phyloP scores from a whole-genome alignment of 2,888 invertebrate species.

The Agrenia bidenticulata region DNA sequence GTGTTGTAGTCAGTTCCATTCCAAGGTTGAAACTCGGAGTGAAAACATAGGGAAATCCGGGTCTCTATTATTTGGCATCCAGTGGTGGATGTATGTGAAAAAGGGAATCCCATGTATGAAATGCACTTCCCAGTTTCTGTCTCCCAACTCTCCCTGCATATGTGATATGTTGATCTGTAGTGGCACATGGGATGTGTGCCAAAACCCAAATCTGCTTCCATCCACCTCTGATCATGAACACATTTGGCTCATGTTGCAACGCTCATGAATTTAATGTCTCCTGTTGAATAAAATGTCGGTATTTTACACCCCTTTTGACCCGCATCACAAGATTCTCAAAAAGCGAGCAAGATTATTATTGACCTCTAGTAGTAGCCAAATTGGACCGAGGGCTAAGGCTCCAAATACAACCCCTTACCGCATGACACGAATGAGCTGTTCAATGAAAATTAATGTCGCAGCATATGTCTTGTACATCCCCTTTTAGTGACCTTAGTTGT shows the following conservation, averaged over 20 bases:
- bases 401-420: too few relatives aligned
- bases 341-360: too few relatives aligned
- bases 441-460: too few relatives aligned
- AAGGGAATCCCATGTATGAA: not conserved
- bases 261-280: not conserved
- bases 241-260: not conserved
- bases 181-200: slow-evolving; percentile 21
- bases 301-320: not conserved
- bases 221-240: slow-evolving; percentile 15
- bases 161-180: not conserved
- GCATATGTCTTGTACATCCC: too few relatives aligned
- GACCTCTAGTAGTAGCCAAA: too few relatives aligned
- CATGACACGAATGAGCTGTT: too few relatives aligned
- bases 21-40: not conserved
- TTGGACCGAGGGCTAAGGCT: too few relatives aligned
- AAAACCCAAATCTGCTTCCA: slow-evolving; percentile 20
- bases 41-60: not conserved
- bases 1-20: not conserved
- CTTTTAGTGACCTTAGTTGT: too few relatives aligned
- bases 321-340: not conserved
- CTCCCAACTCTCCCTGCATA: too few relatives aligned
- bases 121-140: not conserved
- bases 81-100: not conserved
- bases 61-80: slow-evolving; percentile 4
- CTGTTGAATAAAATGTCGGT: slow-evolving; percentile 4